Percentiles rank a stretch among this genome's conserved stretches.
Conservation (phyloP, 2,888 invertebrate species). For the Apamea anceps region DNA sequence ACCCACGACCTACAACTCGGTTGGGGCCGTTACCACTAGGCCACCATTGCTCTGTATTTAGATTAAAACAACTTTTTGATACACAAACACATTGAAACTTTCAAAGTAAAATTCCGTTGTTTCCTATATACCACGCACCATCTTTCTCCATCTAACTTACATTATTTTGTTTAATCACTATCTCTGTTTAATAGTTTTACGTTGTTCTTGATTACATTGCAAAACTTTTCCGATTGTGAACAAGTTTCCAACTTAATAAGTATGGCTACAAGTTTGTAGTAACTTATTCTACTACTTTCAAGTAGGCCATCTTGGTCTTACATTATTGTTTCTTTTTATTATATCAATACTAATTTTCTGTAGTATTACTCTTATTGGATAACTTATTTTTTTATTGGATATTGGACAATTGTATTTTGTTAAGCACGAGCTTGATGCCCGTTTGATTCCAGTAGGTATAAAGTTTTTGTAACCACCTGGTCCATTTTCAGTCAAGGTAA, state of each 20-base stretch:
- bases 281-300: constrained; percentile 2
- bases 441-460: not conserved
- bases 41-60: not conserved
- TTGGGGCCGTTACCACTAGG: too few species aligned
- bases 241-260: constrained; percentile 18
- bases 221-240: constrained; percentile 35
- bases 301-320: constrained; percentile 16
- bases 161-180: constrained; percentile 38
- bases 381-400: not conserved
- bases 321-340: constrained; percentile 7
- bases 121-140: not conserved
- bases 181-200: constrained; percentile 38
- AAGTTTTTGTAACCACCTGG: not conserved
- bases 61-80: not conserved
- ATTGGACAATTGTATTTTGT: not conserved
- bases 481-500: not conserved
- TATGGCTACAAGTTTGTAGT: constrained; percentile 25
- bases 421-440: not conserved
- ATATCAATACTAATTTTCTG: not conserved
- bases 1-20: too few species aligned
- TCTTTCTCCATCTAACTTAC: constrained; percentile 10
- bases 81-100: not conserved
- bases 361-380: not conserved
- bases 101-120: not conserved
- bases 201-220: constrained; percentile 27